Base-by-base conservation (phyloP, 2,888 invertebrate species). In the Torymus aiolomorphi region DNA sequence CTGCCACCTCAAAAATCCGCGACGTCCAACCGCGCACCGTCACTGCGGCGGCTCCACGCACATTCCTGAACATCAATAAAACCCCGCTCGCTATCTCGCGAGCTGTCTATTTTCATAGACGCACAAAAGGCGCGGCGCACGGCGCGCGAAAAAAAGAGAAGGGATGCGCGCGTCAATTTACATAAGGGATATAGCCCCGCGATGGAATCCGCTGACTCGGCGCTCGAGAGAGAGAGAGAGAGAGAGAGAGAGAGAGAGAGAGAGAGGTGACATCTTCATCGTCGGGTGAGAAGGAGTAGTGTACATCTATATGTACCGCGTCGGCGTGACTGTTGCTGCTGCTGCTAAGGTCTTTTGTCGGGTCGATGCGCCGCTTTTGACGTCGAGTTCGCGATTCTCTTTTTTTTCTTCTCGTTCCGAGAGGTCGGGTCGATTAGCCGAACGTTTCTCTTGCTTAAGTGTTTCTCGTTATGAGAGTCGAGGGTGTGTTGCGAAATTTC, bases 161-260 rank as follows among this genome's bases (percentile, higher is more conserved):
- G 62, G 20, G 20, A 20, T 20, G 20, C 42, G n/a, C 24, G 56
- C 59, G 73, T 80, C 76, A 80, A 80, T 80, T 80, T 77, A 71
- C 75, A 80, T 76, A 67, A 71, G 80, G 74, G 65, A 73, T 69
- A 8, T 52, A 63, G 80, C 71, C 24, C 67, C 57, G 42, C 66
- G 73, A 80, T 80, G 86, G 87, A 88, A 88, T 88, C 85, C 81
- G 87, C 87, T 88, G 87, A 88, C 86, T 87, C 86, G 86, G 82
- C 84, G 66, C 82, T n/a, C n/a, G n/a, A n/a, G n/a, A n/a, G n/a
- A n/a, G n/a, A n/a, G n/a, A n/a, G n/a, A n/a, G n/a, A n/a, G n/a
- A n/a, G n/a, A n/a, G n/a, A n/a, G n/a, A n/a, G n/a, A n/a, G n/a
- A n/a, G n/a, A n/a, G n/a, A n/a, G n/a, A n/a, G n/a, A n/a, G 11